phyloP scores from a whole-genome alignment of 2,113 vertebrate genomes.

The Pedetes capensis region DNA sequence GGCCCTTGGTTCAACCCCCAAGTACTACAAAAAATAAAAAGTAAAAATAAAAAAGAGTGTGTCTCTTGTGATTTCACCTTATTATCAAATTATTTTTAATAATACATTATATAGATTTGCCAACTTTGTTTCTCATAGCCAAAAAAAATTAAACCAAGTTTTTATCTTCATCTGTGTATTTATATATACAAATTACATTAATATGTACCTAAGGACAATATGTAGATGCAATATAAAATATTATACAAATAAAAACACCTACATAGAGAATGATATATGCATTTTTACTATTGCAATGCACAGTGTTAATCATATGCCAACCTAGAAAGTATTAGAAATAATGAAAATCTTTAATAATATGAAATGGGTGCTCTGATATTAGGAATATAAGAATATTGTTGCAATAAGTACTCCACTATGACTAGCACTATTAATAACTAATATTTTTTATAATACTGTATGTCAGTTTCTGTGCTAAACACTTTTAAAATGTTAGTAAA shows the following conservation, averaged over 20 bases:
- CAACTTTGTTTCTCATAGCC: not conserved
- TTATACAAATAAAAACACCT: not conserved
- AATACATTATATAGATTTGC: not conserved
- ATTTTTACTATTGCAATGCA: conserved; percentile 28
- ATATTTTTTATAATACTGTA: not conserved
- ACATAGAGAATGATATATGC: too few species aligned
- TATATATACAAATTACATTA: not conserved
- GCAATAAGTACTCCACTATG: not conserved
- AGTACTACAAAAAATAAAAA: too few species aligned
- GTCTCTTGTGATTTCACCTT: not conserved
- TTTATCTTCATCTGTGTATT: not conserved
- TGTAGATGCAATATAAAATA: not conserved
- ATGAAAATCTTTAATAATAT: not conserved
- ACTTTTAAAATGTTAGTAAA: conserved; percentile 17
- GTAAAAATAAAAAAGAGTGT: too few species aligned
- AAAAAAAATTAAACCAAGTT: not conserved
- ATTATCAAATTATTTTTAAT: not conserved
- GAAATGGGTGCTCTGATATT: conserved; percentile 5
- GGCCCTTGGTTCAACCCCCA: too few species aligned
- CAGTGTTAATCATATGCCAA: not conserved
- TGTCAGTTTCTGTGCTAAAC: not conserved
- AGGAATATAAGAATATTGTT: not conserved
- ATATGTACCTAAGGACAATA: too few species aligned
- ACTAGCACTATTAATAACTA: not conserved
- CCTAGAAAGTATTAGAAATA: not conserved